Percentiles rank a stretch among this genome's conserved stretches.
Evolutionary conservation across 2,113 vertebrate species (phyloP).

Genomic region (Otocyon megalotis): DNA sequence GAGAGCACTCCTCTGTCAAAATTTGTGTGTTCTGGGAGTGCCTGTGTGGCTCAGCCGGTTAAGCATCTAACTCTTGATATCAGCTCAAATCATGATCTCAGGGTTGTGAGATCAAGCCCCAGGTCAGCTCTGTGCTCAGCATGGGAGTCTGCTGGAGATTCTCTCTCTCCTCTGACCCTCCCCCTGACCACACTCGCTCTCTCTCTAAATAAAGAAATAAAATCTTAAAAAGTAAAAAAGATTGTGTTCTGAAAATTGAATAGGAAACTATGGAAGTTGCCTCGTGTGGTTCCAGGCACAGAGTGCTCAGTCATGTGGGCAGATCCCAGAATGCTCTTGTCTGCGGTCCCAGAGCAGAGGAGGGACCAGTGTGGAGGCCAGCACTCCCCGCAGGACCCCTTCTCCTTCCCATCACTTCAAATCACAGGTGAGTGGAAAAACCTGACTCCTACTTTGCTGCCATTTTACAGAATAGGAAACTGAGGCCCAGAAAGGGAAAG

Average conservation of each 20-base stretch:
- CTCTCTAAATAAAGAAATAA: not conserved
- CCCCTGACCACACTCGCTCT: too few species aligned
- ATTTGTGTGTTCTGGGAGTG: not conserved
- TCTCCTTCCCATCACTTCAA: not conserved
- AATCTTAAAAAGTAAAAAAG: not conserved
- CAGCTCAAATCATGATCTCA: not conserved
- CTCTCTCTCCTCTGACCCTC: not conserved
- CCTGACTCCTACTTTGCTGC: not conserved
- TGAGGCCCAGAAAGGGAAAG: not conserved
- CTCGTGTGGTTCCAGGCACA: not conserved
- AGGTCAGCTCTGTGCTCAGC: not conserved
- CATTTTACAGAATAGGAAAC: conserved; percentile 35
- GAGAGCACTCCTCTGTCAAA: not conserved
- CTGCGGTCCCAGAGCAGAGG: not conserved
- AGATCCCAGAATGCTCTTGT: not conserved
- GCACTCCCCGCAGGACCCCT: not conserved
- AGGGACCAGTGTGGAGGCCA: not conserved
- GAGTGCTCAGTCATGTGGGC: not conserved
- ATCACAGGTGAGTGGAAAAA: not conserved
- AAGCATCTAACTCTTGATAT: not conserved
- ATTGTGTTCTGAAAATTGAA: conserved; percentile 12
- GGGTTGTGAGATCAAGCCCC: not conserved
- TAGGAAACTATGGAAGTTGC: not conserved
- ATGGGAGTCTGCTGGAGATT: not conserved
- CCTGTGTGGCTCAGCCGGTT: not conserved